Percentiles rank a stretch among this genome's conserved stretches.
phyloP scores from a whole-genome alignment of 1,140 invertebrate species.

The Euwallacea fornicatus region DNA sequence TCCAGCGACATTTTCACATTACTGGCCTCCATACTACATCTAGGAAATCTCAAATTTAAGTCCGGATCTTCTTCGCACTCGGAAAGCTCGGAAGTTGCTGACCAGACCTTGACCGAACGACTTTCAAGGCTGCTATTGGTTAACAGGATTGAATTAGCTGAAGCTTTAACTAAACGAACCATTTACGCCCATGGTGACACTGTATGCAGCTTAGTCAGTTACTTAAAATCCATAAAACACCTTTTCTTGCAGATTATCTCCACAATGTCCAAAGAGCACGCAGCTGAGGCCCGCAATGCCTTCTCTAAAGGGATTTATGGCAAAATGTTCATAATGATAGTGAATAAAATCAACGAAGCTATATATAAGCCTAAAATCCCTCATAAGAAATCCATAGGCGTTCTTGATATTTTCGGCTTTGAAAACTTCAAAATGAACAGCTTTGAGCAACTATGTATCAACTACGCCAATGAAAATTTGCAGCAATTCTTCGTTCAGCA shows the following conservation, averaged over 20 bases:
- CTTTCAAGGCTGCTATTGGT: conserved; percentile 73
- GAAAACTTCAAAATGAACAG: conserved; percentile 92
- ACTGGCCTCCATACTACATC: conserved; percentile 80
- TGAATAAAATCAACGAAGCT: conserved; percentile 87
- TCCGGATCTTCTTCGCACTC: conserved; percentile 73
- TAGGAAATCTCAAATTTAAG: conserved; percentile 89
- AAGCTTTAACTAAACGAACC: conserved; percentile 83
- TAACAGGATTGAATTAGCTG: conserved; percentile 66
- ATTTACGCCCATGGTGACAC: conserved; percentile 84
- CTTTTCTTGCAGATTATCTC: conserved; percentile 63
- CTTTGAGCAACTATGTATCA: conserved; percentile 97
- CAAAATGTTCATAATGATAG: conserved; percentile 87
- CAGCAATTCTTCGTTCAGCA: conserved; percentile 97
- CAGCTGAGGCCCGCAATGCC: conserved; percentile 84
- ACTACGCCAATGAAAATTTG: conserved; percentile 95
- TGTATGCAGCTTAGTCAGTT: conserved; percentile 48
- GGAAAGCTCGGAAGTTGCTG: conserved; percentile 78
- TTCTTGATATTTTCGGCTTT: conserved; percentile 96
- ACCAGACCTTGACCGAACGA: conserved; percentile 64
- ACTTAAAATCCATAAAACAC: conserved; percentile 40
- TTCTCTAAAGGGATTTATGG: conserved; percentile 93
- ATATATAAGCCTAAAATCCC: conserved; percentile 70
- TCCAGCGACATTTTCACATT: conserved; percentile 82
- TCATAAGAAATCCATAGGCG: conserved; percentile 76
- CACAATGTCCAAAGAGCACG: conserved; percentile 68